Conservation (phyloP, 2,888 invertebrate species). For the Seira ritae region DNA sequence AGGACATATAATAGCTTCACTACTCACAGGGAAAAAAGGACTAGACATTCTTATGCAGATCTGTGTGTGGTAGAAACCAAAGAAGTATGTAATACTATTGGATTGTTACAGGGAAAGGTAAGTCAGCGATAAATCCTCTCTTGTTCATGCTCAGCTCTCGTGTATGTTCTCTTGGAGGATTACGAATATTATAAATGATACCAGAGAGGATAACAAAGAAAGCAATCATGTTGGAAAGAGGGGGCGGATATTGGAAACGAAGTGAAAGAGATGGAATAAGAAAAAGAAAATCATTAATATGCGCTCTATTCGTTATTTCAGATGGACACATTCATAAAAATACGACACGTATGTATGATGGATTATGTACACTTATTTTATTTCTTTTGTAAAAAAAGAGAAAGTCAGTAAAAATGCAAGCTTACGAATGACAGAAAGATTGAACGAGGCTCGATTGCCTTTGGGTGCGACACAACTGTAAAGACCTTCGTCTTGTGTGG, state of each 20-base stretch:
- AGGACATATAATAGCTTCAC: not conserved
- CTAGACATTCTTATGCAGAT: constrained; percentile 13
- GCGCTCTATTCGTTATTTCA: no score
- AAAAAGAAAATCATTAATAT: no score
- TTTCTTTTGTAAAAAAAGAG: not conserved
- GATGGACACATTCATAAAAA: no score
- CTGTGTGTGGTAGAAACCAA: no score
- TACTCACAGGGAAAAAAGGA: no score
- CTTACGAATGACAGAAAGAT: constrained; percentile 73
- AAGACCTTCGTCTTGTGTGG: constrained; percentile 69
- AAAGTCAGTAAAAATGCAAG: constrained; percentile 28
- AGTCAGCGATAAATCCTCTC: constrained; percentile 38
- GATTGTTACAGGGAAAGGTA: not conserved
- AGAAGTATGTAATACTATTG: no score
- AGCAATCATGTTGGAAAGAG: not conserved
- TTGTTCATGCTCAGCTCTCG: constrained; percentile 10
- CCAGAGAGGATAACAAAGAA: constrained; percentile 30
- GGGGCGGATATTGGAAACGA: not conserved
- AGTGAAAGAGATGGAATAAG: no score
- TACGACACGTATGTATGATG: no score
- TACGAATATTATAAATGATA: constrained; percentile 15
- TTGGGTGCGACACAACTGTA: constrained; percentile 70
- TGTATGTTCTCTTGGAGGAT: constrained; percentile 17
- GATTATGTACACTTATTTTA: no score
- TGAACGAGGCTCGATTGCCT: constrained; percentile 67